A percentile compares a stretch with the other conserved stretches of the same genome.
These are phyloP conservation scores for Beris morrisii DNA, from an alignment of 2,888 invertebrate species.

Conservation along the genomic window DNA sequence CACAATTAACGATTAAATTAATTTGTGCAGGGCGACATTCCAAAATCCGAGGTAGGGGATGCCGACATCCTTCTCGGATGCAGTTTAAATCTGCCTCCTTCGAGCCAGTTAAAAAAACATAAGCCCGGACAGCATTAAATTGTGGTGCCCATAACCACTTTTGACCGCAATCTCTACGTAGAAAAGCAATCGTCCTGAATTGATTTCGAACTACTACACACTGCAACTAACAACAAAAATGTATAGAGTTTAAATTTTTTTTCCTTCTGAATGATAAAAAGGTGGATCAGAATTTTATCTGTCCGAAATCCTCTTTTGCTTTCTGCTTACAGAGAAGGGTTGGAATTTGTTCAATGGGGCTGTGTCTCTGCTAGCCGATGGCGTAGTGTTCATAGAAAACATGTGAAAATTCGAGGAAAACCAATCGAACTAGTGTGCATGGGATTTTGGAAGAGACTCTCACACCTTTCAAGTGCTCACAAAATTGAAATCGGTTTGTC, in stretches of 20 bases:
- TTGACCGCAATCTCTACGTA: conserved; percentile 5
- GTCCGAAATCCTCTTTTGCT: conserved; percentile 19
- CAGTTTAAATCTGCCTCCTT: too few species aligned
- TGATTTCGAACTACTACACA: conserved; percentile 14
- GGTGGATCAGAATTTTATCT: conserved; percentile 27
- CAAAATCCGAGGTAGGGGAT: conserved; percentile 8
- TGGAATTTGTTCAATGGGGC: conserved; percentile 1
- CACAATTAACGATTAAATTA: conserved; percentile 39
- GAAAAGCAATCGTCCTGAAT: conserved; percentile 31
- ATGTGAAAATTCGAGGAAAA: background rate
- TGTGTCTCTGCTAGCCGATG: too few species aligned
- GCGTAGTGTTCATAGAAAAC: background rate
- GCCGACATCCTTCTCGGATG: too few species aligned
- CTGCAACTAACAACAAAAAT: too few species aligned
- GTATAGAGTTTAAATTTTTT: conserved; percentile 1
- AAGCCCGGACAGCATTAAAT: too few species aligned
- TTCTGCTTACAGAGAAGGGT: background rate
- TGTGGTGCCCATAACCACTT: too few species aligned
- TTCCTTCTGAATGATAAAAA: conserved; percentile 29
- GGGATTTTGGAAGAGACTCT: conserved; percentile 2
- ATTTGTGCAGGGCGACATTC: conserved; percentile 29
- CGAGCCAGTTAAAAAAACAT: too few species aligned
- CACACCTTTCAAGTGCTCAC: conserved; percentile 26
- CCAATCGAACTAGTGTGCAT: background rate
- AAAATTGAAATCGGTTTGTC: conserved; percentile 25